Conservation (phyloP, 2,888 invertebrate species). For the Aplocera efformata region DNA sequence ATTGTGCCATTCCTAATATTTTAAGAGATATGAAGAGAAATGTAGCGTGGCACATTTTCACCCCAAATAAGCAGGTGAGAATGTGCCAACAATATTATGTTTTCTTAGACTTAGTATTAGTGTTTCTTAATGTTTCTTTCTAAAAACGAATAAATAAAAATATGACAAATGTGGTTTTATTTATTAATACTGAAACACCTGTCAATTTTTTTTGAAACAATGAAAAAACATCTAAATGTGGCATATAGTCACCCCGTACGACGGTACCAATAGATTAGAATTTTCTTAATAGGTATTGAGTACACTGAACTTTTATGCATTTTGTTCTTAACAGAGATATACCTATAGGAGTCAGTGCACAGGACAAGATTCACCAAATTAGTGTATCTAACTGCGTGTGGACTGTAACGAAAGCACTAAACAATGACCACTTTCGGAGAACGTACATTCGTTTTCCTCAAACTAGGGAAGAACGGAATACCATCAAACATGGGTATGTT, state of each 20-base stretch:
- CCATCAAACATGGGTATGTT: no score
- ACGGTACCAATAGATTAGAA: not conserved
- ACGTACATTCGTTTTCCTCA: no score
- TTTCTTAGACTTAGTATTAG: constrained; percentile 10
- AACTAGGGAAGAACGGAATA: no score
- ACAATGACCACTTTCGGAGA: no score
- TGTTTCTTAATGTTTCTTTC: constrained; percentile 8
- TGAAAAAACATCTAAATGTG: constrained; percentile 11
- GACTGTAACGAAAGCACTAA: no score
- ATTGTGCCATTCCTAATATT: constrained; percentile 8
- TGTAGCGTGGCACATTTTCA: constrained; percentile 11
- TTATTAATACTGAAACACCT: constrained; percentile 8
- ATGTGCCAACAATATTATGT: constrained; percentile 11
- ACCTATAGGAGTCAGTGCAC: no score
- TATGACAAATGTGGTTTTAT: constrained; percentile 5
- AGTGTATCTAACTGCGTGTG: no score
- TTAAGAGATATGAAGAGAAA: constrained; percentile 7
- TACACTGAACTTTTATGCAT: no score
- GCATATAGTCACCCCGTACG: constrained; percentile 10
- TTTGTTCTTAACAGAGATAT: no score
- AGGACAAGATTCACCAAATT: no score
- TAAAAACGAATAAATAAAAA: constrained; percentile 6
- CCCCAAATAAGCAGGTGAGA: constrained; percentile 9
- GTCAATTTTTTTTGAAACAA: constrained; percentile 6
- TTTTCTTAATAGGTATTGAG: no score